Evolutionary conservation across 2,113 vertebrate species (phyloP).

Genomic region (Gulo gulo): DNA sequence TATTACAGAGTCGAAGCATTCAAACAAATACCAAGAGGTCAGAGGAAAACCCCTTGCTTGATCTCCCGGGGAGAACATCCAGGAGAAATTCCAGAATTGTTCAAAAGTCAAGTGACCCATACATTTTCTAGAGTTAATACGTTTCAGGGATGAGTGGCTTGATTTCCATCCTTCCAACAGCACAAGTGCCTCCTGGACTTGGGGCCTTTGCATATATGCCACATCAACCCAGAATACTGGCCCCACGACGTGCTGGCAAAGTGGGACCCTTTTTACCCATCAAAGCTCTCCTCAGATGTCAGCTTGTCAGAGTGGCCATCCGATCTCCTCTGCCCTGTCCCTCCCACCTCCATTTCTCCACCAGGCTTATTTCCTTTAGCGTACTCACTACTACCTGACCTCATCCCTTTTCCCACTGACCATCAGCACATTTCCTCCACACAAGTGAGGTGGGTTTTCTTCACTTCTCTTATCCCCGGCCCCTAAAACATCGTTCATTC

Average conservation of each 20-base stretch:
- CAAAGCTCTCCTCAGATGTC: background rate
- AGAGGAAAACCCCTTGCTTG: background rate
- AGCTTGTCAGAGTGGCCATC: background rate
- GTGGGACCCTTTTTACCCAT: background rate
- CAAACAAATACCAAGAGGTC: background rate
- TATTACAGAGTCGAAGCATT: background rate
- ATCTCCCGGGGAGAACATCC: background rate
- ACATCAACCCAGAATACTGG: no score
- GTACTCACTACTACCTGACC: background rate
- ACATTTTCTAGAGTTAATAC: background rate
- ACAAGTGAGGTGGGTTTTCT: background rate
- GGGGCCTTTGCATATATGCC: background rate
- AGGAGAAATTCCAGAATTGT: background rate
- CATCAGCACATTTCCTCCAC: background rate
- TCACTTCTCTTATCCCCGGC: background rate
- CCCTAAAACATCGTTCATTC: background rate
- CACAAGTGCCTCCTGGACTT: background rate
- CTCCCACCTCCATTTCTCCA: background rate
- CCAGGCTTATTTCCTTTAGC: background rate
- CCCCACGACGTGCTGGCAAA: fast-evolving
- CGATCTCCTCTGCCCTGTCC: background rate
- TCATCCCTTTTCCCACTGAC: background rate
- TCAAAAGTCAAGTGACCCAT: background rate
- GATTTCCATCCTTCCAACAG: background rate
- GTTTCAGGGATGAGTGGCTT: background rate